Conservation (phyloP, 2,797 vertebrate species). For the Centroberyx gerrardi region DNA sequence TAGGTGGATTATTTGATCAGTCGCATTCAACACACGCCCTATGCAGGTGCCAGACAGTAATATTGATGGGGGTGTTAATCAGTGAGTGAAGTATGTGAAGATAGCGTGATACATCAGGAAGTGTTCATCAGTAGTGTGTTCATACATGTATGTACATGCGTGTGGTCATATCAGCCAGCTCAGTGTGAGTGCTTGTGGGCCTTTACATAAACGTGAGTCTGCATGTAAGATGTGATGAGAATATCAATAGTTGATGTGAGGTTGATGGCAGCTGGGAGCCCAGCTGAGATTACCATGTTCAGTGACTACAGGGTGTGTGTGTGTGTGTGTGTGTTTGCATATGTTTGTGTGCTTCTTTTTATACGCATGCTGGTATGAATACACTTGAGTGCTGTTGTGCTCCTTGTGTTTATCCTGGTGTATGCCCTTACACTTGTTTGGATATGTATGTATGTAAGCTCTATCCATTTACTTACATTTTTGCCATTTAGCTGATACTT, state of each 20-base stretch:
- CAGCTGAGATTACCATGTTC: constrained; percentile 32
- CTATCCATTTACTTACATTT: too few relatives aligned
- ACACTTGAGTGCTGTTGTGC: background rate
- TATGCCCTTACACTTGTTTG: background rate
- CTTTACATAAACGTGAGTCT: constrained; percentile 28
- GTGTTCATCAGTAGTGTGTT: constrained; percentile 29
- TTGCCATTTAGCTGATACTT: too few relatives aligned
- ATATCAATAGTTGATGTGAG: constrained; percentile 7
- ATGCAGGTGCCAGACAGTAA: constrained; percentile 7
- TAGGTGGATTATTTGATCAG: too few relatives aligned
- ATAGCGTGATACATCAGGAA: constrained; percentile 37
- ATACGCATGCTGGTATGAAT: background rate
- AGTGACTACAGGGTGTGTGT: constrained; percentile 33
- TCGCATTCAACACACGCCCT: constrained; percentile 3
- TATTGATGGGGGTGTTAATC: background rate
- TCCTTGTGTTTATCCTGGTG: background rate
- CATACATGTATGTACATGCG: constrained; percentile 30
- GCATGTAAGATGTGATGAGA: constrained; percentile 55
- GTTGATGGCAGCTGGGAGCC: constrained; percentile 24
- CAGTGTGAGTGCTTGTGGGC: background rate
- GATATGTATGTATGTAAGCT: background rate
- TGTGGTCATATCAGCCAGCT: constrained; percentile 25
- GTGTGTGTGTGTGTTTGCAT: constrained; percentile 34
- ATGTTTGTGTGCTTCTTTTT: constrained; percentile 16
- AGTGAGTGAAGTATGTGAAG: background rate